These are phyloP conservation scores for Psylliodes chrysocephalus DNA, from an alignment of 2,888 invertebrate genomes.

Conservation along the genomic window DNA sequence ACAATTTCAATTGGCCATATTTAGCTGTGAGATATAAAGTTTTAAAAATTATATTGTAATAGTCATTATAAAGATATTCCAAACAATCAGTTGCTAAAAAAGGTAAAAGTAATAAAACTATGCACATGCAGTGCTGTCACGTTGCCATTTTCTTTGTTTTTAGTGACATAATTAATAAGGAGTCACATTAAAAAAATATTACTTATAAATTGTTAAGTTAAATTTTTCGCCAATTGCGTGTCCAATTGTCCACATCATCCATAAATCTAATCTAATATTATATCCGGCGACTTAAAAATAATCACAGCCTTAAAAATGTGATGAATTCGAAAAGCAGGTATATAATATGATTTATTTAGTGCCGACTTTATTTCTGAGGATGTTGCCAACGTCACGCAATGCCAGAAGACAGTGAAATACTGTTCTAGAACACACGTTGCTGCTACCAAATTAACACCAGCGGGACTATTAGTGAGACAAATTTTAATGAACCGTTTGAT, in stretches of 20 bases:
- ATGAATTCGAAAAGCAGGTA: slow-evolving; percentile 25
- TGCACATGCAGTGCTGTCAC: no score
- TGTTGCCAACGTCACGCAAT: slow-evolving; percentile 41
- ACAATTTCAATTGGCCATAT: no score
- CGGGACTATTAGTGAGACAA: slow-evolving; percentile 38
- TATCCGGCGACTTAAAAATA: slow-evolving; percentile 11
- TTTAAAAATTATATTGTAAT: no score
- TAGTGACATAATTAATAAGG: no score
- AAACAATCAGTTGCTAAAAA: no score
- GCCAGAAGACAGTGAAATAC: slow-evolving; percentile 43
- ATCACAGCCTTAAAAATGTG: slow-evolving; percentile 19
- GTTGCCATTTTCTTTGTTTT: no score
- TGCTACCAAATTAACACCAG: slow-evolving; percentile 44
- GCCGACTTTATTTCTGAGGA: slow-evolving; percentile 37
- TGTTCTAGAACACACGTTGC: slow-evolving; percentile 37
- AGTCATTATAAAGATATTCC: no score
- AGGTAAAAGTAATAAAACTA: no score
- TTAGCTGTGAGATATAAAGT: no score
- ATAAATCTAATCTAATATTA: slow-evolving; percentile 4
- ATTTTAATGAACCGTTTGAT: slow-evolving; percentile 33
- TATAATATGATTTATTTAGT: slow-evolving; percentile 17
- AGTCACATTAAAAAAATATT: no score
- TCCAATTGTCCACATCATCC: not conserved
- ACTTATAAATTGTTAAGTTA: no score
- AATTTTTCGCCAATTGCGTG: not conserved